Percentiles rank a stretch among this genome's conserved stretches.
These are phyloP conservation scores for Danio tinwini DNA, from an alignment of 2,797 vertebrate species.

Conservation along the genomic window DNA sequence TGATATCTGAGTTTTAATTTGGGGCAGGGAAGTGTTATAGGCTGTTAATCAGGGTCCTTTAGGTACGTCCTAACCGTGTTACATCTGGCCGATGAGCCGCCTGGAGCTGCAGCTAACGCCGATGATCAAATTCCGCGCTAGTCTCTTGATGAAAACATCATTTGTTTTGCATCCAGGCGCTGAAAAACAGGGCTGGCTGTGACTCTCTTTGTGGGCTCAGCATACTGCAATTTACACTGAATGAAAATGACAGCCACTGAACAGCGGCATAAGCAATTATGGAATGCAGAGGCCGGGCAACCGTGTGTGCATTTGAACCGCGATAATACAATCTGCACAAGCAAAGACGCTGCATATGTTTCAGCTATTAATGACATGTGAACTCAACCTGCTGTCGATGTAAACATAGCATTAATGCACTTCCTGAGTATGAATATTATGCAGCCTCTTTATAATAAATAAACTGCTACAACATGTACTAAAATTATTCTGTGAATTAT, in stretches of 20 bases:
- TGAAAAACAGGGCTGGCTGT: slow-evolving; percentile 54
- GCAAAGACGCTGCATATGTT: slow-evolving; percentile 39
- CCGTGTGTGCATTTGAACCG: slow-evolving; percentile 19
- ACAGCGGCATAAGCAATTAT: slow-evolving; percentile 39
- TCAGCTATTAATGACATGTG: slow-evolving; percentile 29
- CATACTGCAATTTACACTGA: slow-evolving; percentile 48
- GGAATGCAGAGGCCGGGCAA: slow-evolving; percentile 28
- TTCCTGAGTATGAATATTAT: slow-evolving; percentile 8
- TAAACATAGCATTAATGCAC: slow-evolving; percentile 19
- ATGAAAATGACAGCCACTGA: slow-evolving; percentile 51
- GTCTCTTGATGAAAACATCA: slow-evolving; percentile 59
- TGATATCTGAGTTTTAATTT: slow-evolving; percentile 61
- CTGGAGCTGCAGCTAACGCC: slow-evolving; percentile 50
- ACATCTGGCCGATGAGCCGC: slow-evolving; percentile 59
- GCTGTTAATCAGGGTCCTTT: slow-evolving; percentile 62
- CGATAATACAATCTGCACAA: slow-evolving; percentile 43
- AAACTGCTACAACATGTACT: slow-evolving; percentile 22
- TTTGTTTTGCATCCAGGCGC: slow-evolving; percentile 54
- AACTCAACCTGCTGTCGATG: slow-evolving; percentile 34
- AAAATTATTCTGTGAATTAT: slow-evolving; percentile 10
- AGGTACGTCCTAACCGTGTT: slow-evolving; percentile 61
- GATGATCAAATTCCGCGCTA: slow-evolving; percentile 59
- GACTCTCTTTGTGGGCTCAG: slow-evolving; percentile 49
- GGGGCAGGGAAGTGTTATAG: slow-evolving; percentile 52
- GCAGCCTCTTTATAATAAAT: slow-evolving; percentile 8